These are phyloP conservation scores for Mythimna vitellina DNA, from an alignment of 2,888 invertebrate species.

Conservation along the genomic window DNA sequence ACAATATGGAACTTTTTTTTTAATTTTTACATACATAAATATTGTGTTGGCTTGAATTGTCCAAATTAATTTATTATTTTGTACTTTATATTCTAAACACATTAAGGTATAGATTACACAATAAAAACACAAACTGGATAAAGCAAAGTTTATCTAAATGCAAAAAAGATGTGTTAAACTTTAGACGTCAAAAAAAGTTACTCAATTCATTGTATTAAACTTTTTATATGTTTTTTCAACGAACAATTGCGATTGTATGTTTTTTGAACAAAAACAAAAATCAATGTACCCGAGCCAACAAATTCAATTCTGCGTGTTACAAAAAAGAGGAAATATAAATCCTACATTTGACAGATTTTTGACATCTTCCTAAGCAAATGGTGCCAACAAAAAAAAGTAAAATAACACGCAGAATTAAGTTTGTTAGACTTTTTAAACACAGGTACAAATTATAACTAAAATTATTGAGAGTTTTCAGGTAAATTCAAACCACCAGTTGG, in stretches of 20 bases:
- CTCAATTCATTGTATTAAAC: constrained; percentile 8
- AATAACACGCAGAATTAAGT: not conserved
- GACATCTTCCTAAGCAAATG: not conserved
- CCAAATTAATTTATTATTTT: not conserved
- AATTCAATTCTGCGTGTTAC: not conserved
- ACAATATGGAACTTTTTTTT: not conserved
- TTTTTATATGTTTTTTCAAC: constrained; percentile 14
- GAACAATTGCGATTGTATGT: not conserved
- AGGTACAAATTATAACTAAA: not conserved
- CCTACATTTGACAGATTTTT: not conserved
- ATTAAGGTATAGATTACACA: too few species aligned
- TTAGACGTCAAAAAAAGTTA: constrained; percentile 18
- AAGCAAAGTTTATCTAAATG: not conserved
- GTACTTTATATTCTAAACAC: too few species aligned
- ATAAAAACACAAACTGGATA: not conserved
- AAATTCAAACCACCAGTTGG: too few species aligned
- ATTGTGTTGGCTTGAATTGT: not conserved
- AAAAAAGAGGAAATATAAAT: constrained; percentile 1
- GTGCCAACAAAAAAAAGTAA: not conserved
- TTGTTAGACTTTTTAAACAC: not conserved
- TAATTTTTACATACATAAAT: not conserved
- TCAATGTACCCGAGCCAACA: not conserved
- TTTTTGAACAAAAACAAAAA: not conserved
- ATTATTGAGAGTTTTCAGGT: too few species aligned
- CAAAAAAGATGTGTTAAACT: not conserved